A percentile compares a stretch with the other conserved stretches of the same genome.
phyloP scores from a whole-genome alignment of 2,797 vertebrate species.

The Sebastes melanostomus region DNA sequence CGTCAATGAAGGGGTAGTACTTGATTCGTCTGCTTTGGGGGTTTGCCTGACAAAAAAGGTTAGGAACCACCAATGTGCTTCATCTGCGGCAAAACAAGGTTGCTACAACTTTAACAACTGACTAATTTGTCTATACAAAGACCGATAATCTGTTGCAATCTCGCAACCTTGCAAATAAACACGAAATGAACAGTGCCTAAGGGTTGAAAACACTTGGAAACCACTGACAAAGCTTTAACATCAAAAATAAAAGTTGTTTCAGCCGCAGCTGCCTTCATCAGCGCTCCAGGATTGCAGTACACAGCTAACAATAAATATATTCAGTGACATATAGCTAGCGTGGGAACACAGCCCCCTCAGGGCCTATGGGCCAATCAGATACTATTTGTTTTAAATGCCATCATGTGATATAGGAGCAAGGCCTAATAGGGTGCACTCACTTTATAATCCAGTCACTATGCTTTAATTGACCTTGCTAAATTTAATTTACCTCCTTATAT shows the following conservation, averaged over 20 bases:
- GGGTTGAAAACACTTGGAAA: slow-evolving; percentile 10
- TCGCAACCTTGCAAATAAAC: background rate
- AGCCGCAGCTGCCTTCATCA: slow-evolving; percentile 20
- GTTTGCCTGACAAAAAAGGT: background rate
- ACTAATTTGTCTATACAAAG: background rate
- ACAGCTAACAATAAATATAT: slow-evolving; percentile 36
- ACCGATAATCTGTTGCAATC: background rate
- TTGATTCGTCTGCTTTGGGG: background rate
- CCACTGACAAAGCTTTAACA: slow-evolving; percentile 22
- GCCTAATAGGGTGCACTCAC: slow-evolving; percentile 19
- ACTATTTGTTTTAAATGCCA: slow-evolving; percentile 44
- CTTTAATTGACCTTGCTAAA: slow-evolving; percentile 28
- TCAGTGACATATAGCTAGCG: slow-evolving; percentile 3
- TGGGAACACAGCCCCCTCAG: slow-evolving; percentile 14
- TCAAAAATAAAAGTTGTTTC: slow-evolving; percentile 22
- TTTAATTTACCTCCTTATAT: slow-evolving; percentile 6
- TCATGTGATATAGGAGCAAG: slow-evolving; percentile 31
- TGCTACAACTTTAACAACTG: background rate
- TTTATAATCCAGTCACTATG: slow-evolving; percentile 24
- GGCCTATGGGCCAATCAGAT: slow-evolving; percentile 38
- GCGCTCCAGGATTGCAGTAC: slow-evolving; percentile 5
- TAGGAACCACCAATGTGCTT: background rate
- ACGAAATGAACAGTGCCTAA: background rate
- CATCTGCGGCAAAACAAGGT: background rate
- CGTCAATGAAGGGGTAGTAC: background rate